These are phyloP conservation scores for Thecocarcelia acutangulata DNA, from an alignment of 2,888 invertebrate genomes.

Conservation along the genomic window DNA sequence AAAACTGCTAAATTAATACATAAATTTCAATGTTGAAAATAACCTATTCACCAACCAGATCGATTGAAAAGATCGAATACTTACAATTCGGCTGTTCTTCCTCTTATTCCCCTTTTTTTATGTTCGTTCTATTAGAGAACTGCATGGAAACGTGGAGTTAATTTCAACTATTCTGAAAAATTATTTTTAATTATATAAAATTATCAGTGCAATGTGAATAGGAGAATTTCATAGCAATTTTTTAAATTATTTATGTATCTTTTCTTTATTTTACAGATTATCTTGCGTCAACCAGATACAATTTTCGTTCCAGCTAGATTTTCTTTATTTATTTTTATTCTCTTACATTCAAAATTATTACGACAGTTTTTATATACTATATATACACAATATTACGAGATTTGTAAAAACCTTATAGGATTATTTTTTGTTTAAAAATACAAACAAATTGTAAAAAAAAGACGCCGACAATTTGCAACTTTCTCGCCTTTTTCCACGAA, in stretches of 20 bases:
- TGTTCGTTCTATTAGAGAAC: neutral
- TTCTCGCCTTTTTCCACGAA: slow-evolving; percentile 43
- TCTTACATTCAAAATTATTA: neutral
- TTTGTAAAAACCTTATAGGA: neutral
- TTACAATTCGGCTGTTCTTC: slow-evolving; percentile 41
- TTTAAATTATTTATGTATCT: no score
- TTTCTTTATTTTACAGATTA: neutral
- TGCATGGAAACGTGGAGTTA: slow-evolving; percentile 15
- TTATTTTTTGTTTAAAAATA: slow-evolving; percentile 26
- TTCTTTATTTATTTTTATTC: neutral
- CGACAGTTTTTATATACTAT: neutral
- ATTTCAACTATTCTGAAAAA: neutral
- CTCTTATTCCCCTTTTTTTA: slow-evolving; percentile 23
- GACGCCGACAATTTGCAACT: slow-evolving; percentile 65
- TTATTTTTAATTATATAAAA: neutral
- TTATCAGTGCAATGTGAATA: no score
- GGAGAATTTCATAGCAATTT: neutral
- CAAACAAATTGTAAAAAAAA: slow-evolving; percentile 45
- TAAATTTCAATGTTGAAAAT: slow-evolving; percentile 19
- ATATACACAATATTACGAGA: neutral
- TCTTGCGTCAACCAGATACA: neutral
- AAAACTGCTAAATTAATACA: neutral
- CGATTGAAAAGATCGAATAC: neutral
- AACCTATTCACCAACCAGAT: slow-evolving; percentile 44
- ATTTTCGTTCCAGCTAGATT: neutral